Evolutionary conservation across 2,888 invertebrate species (phyloP).

Genomic region (Megamerina dolium): DNA sequence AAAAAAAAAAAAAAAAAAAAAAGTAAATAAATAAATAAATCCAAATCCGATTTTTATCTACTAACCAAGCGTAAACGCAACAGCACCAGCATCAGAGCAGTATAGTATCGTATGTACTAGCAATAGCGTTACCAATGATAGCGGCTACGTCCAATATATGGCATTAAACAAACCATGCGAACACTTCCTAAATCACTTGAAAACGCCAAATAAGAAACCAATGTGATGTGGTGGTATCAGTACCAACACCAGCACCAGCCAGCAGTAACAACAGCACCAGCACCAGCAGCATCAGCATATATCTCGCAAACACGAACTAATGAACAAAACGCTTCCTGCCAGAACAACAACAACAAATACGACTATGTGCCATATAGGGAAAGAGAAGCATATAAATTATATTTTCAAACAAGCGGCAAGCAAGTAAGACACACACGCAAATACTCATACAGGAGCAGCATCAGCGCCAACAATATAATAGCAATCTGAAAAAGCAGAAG

Average conservation of each 20-base stretch:
- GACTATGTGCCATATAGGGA: too few species aligned
- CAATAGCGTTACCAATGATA: too few species aligned
- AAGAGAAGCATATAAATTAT: conserved; percentile 13
- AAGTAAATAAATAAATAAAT: conserved; percentile 8
- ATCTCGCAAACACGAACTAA: conserved; percentile 15
- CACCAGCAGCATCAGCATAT: neutral
- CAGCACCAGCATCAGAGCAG: too few species aligned
- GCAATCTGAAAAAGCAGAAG: too few species aligned
- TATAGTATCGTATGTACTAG: too few species aligned
- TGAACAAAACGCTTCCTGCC: conserved; percentile 28
- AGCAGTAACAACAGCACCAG: neutral
- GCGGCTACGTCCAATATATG: too few species aligned
- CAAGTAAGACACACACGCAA: too few species aligned
- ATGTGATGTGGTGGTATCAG: neutral
- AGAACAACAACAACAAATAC: too few species aligned
- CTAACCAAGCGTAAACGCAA: conserved; percentile 46
- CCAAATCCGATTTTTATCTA: conserved; percentile 39
- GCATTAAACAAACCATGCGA: too few species aligned
- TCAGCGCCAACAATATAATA: too few species aligned
- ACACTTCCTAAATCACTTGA: conserved; percentile 46
- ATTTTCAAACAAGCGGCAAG: conserved; percentile 17
- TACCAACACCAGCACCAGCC: neutral
- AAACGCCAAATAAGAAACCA: conserved; percentile 4
- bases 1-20: neutral
- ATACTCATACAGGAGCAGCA: too few species aligned